phyloP scores from a whole-genome alignment of 1,140 invertebrate genomes.

The Mya arenaria region DNA sequence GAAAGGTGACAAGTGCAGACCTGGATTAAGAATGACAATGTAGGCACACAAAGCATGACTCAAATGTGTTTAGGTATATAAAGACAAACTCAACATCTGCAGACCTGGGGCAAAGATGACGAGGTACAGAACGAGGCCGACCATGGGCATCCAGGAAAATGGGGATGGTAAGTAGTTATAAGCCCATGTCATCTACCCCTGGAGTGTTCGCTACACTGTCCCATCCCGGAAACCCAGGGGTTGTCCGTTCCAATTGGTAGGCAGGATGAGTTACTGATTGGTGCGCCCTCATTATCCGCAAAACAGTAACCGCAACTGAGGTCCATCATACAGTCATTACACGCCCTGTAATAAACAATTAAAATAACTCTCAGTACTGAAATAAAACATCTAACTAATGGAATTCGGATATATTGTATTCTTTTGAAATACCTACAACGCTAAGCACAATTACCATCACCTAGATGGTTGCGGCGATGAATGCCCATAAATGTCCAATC shows the following conservation, averaged over 20 bases:
- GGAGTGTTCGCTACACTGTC: constrained; percentile 69
- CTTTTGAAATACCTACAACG: too few species aligned
- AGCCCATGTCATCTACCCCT: constrained; percentile 77
- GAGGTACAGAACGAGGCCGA: constrained; percentile 82
- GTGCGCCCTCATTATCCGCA: constrained; percentile 58
- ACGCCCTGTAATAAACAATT: constrained; percentile 81
- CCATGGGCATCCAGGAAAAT: constrained; percentile 83
- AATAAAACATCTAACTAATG: too few species aligned
- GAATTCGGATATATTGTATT: too few species aligned
- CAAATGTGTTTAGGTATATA: too few species aligned
- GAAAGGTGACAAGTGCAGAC: too few species aligned
- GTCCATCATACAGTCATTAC: constrained; percentile 80
- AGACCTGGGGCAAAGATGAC: constrained; percentile 84
- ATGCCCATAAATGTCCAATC: too few species aligned
- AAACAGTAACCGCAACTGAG: constrained; percentile 83
- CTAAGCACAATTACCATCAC: too few species aligned
- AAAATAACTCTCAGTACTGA: too few species aligned
- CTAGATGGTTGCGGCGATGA: too few species aligned
- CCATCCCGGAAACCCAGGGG: constrained; percentile 67
- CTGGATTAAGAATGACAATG: too few species aligned
- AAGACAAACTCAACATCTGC: too few species aligned
- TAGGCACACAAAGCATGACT: too few species aligned
- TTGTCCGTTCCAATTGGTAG: constrained; percentile 74
- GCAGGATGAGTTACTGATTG: constrained; percentile 73
- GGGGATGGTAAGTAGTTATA: constrained; percentile 82